Percentiles rank a stretch among this genome's conserved stretches.
Conservation (phyloP, 2,888 invertebrate genomes). For the Leucophora obtusa region DNA sequence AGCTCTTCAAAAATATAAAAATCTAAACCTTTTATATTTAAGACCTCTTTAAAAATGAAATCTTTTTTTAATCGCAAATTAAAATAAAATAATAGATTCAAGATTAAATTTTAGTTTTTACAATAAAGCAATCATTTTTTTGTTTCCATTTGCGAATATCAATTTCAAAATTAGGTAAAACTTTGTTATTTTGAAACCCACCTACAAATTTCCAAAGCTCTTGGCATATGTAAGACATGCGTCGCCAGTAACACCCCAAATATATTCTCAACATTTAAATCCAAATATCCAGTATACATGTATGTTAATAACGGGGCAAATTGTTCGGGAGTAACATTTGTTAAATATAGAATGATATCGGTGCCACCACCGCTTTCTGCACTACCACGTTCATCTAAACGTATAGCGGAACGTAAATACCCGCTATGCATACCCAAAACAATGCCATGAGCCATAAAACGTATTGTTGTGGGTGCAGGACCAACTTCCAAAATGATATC, state of each 20-base stretch:
- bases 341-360: slow-evolving; percentile 78
- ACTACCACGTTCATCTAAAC: slow-evolving; percentile 73
- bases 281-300: slow-evolving; percentile 87
- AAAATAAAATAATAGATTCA: too few relatives aligned
- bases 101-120: too few relatives aligned
- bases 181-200: slow-evolving; percentile 60
- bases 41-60: too few relatives aligned
- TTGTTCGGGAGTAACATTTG: slow-evolving; percentile 81
- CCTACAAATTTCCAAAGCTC: slow-evolving; percentile 84
- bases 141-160: too few relatives aligned
- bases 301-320: slow-evolving; percentile 85
- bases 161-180: too few relatives aligned
- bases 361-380: slow-evolving; percentile 9
- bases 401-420: slow-evolving; percentile 84
- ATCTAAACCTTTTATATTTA: too few relatives aligned
- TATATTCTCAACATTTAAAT: slow-evolving; percentile 84
- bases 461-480: slow-evolving; percentile 80
- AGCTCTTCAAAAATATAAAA: too few relatives aligned
- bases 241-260: slow-evolving; percentile 86
- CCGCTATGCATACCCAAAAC: slow-evolving; percentile 85
- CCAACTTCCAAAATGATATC: slow-evolving; percentile 84
- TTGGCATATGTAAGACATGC: slow-evolving; percentile 86
- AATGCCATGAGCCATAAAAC: slow-evolving; percentile 84
- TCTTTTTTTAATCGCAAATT: too few relatives aligned
- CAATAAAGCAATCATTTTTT: too few relatives aligned